phyloP scores from a whole-genome alignment of 1,140 invertebrate genomes.

The Scaptomyza hsui region DNA sequence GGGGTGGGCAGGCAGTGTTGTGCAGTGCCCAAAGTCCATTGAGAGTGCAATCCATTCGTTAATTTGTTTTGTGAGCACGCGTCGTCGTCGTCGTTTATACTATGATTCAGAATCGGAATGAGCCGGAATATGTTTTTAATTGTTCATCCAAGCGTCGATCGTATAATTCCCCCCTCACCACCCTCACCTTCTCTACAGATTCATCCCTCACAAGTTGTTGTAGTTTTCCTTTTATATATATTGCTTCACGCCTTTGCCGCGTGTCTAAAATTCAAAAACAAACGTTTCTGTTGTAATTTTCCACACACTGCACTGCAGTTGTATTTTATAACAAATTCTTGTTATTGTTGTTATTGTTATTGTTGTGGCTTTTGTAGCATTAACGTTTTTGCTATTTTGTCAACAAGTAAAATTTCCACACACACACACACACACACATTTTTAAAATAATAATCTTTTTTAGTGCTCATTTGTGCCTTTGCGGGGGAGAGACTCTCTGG shows the following conservation, averaged over 20 bases:
- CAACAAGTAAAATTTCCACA: slow-evolving; percentile 56
- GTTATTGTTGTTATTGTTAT: slow-evolving; percentile 17
- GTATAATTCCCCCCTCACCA: neutral
- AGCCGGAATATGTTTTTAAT: slow-evolving; percentile 31
- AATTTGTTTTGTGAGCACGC: slow-evolving; percentile 36
- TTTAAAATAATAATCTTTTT: slow-evolving; percentile 44
- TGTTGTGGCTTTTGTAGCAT: slow-evolving; percentile 8
- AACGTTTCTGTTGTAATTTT: slow-evolving; percentile 62
- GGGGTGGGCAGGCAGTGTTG: slow-evolving; percentile 7
- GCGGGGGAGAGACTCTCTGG: slow-evolving; percentile 16
- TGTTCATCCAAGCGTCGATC: neutral
- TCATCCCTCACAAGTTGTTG: neutral
- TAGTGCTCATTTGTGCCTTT: slow-evolving; percentile 14
- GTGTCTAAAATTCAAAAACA: slow-evolving; percentile 47
- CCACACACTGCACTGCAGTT: slow-evolving; percentile 27
- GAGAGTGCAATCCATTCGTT: slow-evolving; percentile 10
- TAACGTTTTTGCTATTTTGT: slow-evolving; percentile 13
- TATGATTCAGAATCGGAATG: slow-evolving; percentile 35
- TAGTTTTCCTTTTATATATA: slow-evolving; percentile 1
- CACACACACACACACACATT: slow-evolving; percentile 41
- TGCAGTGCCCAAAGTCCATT: slow-evolving; percentile 36
- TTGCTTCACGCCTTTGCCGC: slow-evolving; percentile 46
- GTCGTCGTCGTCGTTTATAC: neutral
- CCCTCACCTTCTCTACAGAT: neutral
- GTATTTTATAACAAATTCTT: slow-evolving; percentile 28